A percentile compares a stretch with the other conserved stretches of the same genome.
Conservation (phyloP, 2,888 invertebrate species). For the Ethmia dodecea region DNA sequence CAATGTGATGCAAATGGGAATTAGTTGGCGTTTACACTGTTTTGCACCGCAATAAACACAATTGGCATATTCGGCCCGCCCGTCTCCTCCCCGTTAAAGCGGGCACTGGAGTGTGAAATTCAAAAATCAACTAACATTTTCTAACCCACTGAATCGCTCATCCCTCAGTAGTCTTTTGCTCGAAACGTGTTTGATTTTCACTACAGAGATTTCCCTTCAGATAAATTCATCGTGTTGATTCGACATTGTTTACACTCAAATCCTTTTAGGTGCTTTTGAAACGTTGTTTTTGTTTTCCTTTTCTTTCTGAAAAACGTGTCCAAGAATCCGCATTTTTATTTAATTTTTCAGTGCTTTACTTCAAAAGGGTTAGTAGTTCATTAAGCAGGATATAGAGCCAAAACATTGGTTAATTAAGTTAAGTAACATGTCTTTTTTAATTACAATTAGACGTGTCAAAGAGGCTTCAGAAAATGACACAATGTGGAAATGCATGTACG, state of each 20-base stretch:
- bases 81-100: conserved; percentile 35
- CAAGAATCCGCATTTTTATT: not conserved
- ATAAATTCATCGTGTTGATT: conserved; percentile 65
- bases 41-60: too few relatives aligned
- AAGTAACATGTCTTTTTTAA: too few relatives aligned
- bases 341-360: too few relatives aligned
- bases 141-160: conserved; percentile 64
- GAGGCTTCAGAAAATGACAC: too few relatives aligned
- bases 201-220: conserved; percentile 46
- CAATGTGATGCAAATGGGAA: too few relatives aligned
- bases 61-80: conserved; percentile 16
- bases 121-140: conserved; percentile 76
- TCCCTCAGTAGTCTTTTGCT: conserved; percentile 58
- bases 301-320: not conserved
- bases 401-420: too few relatives aligned
- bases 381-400: too few relatives aligned
- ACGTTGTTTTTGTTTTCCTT: conserved; percentile 37
- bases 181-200: conserved; percentile 60
- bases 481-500: too few relatives aligned
- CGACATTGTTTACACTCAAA: conserved; percentile 61
- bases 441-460: too few relatives aligned
- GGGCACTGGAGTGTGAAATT: conserved; percentile 64
- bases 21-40: too few relatives aligned
- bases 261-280: conserved; percentile 53
- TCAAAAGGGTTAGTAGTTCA: too few relatives aligned